A percentile compares a stretch with the other conserved stretches of the same genome.
Evolutionary conservation across 2,113 vertebrate genomes (phyloP).

Genomic region (Nasalis larvatus): DNA sequence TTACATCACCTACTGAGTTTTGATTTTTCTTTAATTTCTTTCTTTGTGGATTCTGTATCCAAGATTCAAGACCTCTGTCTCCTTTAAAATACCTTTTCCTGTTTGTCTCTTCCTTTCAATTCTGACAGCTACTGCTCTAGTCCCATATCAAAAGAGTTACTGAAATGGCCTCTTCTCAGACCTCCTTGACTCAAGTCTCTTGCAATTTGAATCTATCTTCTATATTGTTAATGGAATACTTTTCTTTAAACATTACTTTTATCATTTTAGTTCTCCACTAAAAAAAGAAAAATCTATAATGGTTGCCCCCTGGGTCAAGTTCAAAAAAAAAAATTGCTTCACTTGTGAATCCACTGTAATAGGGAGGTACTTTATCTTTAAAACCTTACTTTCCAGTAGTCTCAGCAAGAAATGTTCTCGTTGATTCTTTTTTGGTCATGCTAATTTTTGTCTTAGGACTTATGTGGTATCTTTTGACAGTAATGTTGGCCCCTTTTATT

Average conservation of each 20-base stretch:
- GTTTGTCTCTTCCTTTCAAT: conserved; percentile 12
- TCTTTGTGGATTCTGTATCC: not conserved
- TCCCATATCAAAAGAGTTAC: conserved; percentile 19
- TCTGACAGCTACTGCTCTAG: not conserved
- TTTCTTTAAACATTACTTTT: conserved; percentile 8
- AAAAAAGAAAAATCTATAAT: not conserved
- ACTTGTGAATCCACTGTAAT: not conserved
- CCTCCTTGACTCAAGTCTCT: not conserved
- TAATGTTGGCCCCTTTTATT: not conserved
- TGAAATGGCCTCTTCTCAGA: not conserved
- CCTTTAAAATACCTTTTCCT: not conserved
- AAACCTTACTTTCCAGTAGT: not conserved
- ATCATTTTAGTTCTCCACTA: conserved; percentile 8
- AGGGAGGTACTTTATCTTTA: not conserved
- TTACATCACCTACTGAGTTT: not conserved
- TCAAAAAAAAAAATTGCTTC: not conserved
- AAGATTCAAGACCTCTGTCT: not conserved
- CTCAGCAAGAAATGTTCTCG: not conserved
- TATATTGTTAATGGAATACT: not conserved
- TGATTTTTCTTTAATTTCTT: conserved; percentile 16
- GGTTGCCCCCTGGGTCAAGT: conserved; percentile 8
- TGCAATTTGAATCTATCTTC: conserved; percentile 16
- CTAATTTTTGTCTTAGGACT: not conserved
- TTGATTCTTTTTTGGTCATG: not conserved
- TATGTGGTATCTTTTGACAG: not conserved